Base-by-base conservation (phyloP, 2,888 invertebrate species). In the Brachynemurus nebulosus region DNA sequence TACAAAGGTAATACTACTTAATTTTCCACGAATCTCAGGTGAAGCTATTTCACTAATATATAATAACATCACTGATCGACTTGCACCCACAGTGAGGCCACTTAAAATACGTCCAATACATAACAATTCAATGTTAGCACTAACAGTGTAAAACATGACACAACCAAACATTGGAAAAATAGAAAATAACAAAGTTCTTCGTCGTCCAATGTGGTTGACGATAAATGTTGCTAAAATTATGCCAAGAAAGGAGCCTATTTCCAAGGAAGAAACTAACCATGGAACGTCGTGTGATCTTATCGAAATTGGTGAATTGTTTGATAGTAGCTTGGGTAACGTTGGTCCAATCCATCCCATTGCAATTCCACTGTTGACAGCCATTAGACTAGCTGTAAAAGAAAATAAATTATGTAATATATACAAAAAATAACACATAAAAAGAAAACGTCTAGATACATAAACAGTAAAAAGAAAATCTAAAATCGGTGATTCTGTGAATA, bases 151-250 rank as follows among this genome's bases (percentile, higher is more conserved):
- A 51, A 77, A 60, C 18, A 78, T 59, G 79, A 79, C 80, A 47
- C 77, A 73, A 23, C 73, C 44, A 50, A 74, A 70, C 52, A 77
- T 70, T 0, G 79, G 76, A 3, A 77, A 53, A 0, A 76, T 74
- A 11, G 76, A 70, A 21, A 74, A 56, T n/a, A 79, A 64, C 9
- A 80, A 65, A 19, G 76, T 72, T 6, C 67, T 69, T 56, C 78
- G 80, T 11, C 80, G 68, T n/a, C 81, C 81, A 46, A 76, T 68
- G 49, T 66, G 65, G 57, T 80, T 77, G 39, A 78, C 76, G 43
- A 75, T 62, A 55, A 75, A 68, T 11, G 76, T 78, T n/a, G 78
- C 71, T 18, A 76, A 63, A n/a, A 76, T 59, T 16, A 75, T 75
- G 30, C 78, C 78, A 27, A 76, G 59, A 9, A 76, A 70, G 2